These are phyloP conservation scores for Bombus waltoni DNA, from an alignment of 1,140 invertebrate genomes.

Conservation along the genomic window DNA sequence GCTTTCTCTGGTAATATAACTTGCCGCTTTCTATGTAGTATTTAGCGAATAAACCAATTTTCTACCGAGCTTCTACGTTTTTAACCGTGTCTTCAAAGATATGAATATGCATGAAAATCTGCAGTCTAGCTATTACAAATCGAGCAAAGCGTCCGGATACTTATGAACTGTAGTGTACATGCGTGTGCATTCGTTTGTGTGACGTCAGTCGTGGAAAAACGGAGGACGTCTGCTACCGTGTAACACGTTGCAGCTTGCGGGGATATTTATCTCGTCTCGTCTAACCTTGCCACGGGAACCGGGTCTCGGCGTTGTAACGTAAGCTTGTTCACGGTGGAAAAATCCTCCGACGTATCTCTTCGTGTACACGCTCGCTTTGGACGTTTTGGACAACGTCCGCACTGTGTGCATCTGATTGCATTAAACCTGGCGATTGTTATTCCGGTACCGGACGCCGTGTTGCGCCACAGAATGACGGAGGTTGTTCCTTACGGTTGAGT, in stretches of 20 bases:
- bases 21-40: too few species aligned
- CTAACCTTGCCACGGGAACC: constrained; percentile 1
- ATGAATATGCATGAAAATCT: too few species aligned
- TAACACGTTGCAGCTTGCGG: constrained; percentile 63
- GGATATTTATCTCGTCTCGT: constrained; percentile 49
- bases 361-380: constrained; percentile 18
- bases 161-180: neutral
- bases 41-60: too few species aligned
- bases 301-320: constrained; percentile 7
- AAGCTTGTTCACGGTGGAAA: constrained; percentile 32
- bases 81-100: too few species aligned
- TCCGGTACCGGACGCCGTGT: constrained; percentile 7
- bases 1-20: too few species aligned
- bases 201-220: constrained; percentile 20
- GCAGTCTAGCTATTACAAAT: too few species aligned
- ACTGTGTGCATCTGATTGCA: constrained; percentile 26
- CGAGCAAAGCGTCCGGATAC: too few species aligned
- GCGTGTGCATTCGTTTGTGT: neutral
- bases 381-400: constrained; percentile 9
- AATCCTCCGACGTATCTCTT: neutral
- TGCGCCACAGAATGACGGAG: neutral
- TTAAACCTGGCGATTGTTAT: constrained; percentile 30
- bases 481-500: constrained; percentile 2
- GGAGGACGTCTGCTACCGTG: constrained; percentile 51
- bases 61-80: too few species aligned